These are phyloP conservation scores for Ailurus styani DNA, from an alignment of 2,113 vertebrate genomes.

Conservation along the genomic window DNA sequence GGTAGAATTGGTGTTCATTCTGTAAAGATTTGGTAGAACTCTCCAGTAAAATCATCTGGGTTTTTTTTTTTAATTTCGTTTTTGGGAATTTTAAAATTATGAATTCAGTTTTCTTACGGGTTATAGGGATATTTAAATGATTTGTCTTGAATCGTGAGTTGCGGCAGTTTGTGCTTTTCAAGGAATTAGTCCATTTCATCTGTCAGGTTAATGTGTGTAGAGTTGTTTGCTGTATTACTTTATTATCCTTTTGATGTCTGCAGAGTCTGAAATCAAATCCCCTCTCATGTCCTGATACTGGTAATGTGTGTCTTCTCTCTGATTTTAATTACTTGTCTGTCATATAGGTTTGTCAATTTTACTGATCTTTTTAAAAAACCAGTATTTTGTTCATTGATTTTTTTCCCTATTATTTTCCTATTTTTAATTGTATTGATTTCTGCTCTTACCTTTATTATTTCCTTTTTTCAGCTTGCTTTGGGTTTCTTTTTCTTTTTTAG, in stretches of 20 bases:
- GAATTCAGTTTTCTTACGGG: not conserved
- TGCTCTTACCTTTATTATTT: not conserved
- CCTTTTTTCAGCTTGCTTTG: not conserved
- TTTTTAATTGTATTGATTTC: not conserved
- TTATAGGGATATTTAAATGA: not conserved
- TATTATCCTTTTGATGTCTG: not conserved
- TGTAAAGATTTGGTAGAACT: not conserved
- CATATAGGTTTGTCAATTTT: not conserved
- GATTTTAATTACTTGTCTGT: not conserved
- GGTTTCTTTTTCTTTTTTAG: not conserved
- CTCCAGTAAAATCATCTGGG: not conserved
- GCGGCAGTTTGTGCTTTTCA: not conserved
- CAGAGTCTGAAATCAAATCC: not conserved
- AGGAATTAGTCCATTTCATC: not conserved
- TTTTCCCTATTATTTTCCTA: not conserved
- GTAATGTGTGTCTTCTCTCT: not conserved
- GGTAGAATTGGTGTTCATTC: not conserved
- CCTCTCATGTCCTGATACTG: not conserved
- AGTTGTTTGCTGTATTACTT: not conserved
- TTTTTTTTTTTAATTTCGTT: not conserved
- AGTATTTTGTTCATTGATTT: not conserved
- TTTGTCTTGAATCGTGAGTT: not conserved
- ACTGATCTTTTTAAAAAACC: not conserved
- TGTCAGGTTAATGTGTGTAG: not conserved
- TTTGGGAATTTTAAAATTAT: not conserved